Conservation (phyloP, 1,140 invertebrate genomes). For the Hylyphantes graminicola region DNA sequence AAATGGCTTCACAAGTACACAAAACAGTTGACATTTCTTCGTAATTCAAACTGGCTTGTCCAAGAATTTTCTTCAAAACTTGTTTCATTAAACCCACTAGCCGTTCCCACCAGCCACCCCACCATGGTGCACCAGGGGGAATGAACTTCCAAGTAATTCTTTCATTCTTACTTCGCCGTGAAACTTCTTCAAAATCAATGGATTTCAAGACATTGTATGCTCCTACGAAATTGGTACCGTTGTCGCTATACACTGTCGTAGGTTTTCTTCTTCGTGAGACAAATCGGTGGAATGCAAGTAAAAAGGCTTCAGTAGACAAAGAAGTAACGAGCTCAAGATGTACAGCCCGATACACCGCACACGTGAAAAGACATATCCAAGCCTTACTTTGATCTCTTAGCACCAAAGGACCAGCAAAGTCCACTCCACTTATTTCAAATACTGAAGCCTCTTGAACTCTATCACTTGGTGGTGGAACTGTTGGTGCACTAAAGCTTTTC, state of each 20-base stretch:
- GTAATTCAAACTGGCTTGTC: slow-evolving; percentile 23
- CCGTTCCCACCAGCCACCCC: not conserved
- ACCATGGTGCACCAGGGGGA: slow-evolving; percentile 19
- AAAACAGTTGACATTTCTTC: slow-evolving; percentile 16
- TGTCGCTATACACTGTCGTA: slow-evolving; percentile 65
- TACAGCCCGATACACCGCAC: slow-evolving; percentile 36
- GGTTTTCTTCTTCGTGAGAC: slow-evolving; percentile 65
- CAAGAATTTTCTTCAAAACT: slow-evolving; percentile 20
- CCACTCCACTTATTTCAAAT: slow-evolving; percentile 65
- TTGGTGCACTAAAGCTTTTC: slow-evolving; percentile 4
- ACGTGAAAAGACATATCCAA: slow-evolving; percentile 48
- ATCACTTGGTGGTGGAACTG: slow-evolving; percentile 61
- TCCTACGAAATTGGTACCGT: slow-evolving; percentile 67
- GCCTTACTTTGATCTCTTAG: slow-evolving; percentile 59
- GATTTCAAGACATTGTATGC: slow-evolving; percentile 12
- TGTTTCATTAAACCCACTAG: slow-evolving; percentile 1
- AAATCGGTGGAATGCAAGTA: slow-evolving; percentile 67
- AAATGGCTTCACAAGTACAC: slow-evolving; percentile 28
- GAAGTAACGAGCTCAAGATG: slow-evolving; percentile 66
- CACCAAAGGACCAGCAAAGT: slow-evolving; percentile 65
- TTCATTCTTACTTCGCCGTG: not conserved
- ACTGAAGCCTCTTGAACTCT: slow-evolving; percentile 62
- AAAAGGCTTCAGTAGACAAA: slow-evolving; percentile 66
- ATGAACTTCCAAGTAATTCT: slow-evolving; percentile 43
- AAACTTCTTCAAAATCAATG: slow-evolving; percentile 18